A percentile compares a stretch with the other conserved stretches of the same genome.
Evolutionary conservation across 2,888 invertebrate genomes (phyloP).

Genomic region (Rhopalosiphum nymphaeae): DNA sequence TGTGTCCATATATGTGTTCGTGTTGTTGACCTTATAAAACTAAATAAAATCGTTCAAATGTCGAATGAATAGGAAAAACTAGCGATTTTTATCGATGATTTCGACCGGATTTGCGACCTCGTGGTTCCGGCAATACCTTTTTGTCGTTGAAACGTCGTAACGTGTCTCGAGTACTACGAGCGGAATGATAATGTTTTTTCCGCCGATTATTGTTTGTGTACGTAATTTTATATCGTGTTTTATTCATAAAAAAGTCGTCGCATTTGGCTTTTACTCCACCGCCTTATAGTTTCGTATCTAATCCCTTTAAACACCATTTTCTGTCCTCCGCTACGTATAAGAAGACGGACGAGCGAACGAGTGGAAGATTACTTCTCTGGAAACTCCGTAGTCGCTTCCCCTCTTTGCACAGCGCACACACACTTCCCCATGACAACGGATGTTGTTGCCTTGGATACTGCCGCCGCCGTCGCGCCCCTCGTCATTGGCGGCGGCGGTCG

Average conservation of each 20-base stretch:
- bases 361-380: slow-evolving; percentile 20
- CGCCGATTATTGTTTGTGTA: neutral
- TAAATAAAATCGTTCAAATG: neutral
- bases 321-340: neutral
- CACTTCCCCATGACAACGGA: slow-evolving; percentile 59
- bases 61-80: neutral
- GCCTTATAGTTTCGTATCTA: neutral
- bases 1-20: slow-evolving; percentile 12
- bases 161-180: neutral
- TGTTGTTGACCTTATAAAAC: neutral
- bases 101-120: neutral
- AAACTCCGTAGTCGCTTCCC: slow-evolving; percentile 36
- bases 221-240: neutral
- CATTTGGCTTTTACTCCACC: neutral
- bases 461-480: slow-evolving; percentile 44
- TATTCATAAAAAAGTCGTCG: neutral
- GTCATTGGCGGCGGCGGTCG: slow-evolving; percentile 15
- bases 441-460: slow-evolving; percentile 65
- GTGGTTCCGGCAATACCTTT: neutral
- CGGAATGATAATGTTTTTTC: neutral
- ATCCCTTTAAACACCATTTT: neutral
- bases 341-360: neutral
- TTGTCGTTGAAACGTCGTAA: neutral
- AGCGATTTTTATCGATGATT: neutral
- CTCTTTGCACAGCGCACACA: slow-evolving; percentile 18